Conservation (phyloP, 2,113 vertebrate genomes). For the Pluvialis apricaria region DNA sequence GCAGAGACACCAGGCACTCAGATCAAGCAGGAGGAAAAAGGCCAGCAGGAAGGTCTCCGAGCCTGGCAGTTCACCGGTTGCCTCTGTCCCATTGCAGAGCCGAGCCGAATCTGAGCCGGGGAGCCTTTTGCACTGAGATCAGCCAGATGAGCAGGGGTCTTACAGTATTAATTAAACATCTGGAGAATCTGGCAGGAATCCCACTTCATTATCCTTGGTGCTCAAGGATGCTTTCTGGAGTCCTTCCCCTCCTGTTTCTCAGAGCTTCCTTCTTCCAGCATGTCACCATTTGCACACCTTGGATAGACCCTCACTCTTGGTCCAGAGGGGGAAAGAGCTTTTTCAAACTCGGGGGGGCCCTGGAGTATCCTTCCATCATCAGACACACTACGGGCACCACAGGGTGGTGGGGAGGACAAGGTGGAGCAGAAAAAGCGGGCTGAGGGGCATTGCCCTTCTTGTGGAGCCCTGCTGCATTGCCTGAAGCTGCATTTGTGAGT, state of each 20-base stretch:
- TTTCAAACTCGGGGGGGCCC: not conserved
- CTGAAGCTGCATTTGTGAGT: not conserved
- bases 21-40: not conserved
- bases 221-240: not conserved
- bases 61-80: not conserved
- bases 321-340: not conserved
- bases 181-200: conserved; percentile 24
- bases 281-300: not conserved
- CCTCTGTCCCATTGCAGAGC: not conserved
- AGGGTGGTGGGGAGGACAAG: not conserved
- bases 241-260: not conserved
- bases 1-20: not conserved
- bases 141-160: not conserved
- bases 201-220: conserved; percentile 9
- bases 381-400: not conserved
- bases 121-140: not conserved
- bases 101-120: not conserved
- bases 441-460: not conserved
- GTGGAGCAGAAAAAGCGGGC: not conserved
- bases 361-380: not conserved
- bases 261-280: not conserved
- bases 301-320: not conserved
- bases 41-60: not conserved
- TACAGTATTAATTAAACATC: conserved; percentile 56
- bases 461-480: not conserved